Conservation (phyloP, 2,888 invertebrate genomes). For the Clitarchus hookeri region DNA sequence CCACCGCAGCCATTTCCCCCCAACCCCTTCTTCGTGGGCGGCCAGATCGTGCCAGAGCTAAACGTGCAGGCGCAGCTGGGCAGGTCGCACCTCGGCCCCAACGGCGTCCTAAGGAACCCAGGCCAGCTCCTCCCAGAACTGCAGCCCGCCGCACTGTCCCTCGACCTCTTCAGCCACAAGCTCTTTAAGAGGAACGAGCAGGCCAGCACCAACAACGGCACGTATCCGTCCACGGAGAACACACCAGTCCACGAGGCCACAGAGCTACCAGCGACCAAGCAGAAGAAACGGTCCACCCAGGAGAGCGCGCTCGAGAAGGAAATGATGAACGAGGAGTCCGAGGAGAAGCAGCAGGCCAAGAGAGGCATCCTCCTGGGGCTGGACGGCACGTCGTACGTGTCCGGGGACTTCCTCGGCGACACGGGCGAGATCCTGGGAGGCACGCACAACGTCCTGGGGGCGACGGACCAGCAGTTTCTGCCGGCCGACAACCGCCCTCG, state of each 20-base stretch:
- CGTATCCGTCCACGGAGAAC: background rate
- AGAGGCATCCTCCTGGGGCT: constrained; percentile 35
- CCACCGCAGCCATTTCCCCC: constrained; percentile 45
- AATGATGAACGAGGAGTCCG: background rate
- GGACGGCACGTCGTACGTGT: constrained; percentile 16
- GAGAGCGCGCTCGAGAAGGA: constrained; percentile 30
- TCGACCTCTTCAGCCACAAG: constrained; percentile 18
- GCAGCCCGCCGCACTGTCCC: constrained; percentile 33
- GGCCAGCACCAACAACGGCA: background rate
- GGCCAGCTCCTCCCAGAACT: constrained; percentile 36
- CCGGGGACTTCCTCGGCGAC: background rate
- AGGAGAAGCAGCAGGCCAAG: constrained; percentile 31
- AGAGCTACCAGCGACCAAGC: constrained; percentile 43
- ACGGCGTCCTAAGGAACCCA: constrained; percentile 21
- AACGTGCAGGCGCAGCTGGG: constrained; percentile 30
- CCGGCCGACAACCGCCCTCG: background rate
- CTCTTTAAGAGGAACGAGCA: constrained; percentile 48
- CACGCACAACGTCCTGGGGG: constrained; percentile 32
- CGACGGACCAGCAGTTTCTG: constrained; percentile 26
- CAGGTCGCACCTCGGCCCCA: constrained; percentile 15
- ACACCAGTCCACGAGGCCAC: constrained; percentile 51
- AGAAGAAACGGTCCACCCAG: constrained; percentile 30
- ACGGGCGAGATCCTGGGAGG: constrained; percentile 29
- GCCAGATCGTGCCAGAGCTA: constrained; percentile 35
- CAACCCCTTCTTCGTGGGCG: constrained; percentile 44